phyloP scores from a whole-genome alignment of 92 coral and sea anemone genomes.

The Scolanthus callimorphus region DNA sequence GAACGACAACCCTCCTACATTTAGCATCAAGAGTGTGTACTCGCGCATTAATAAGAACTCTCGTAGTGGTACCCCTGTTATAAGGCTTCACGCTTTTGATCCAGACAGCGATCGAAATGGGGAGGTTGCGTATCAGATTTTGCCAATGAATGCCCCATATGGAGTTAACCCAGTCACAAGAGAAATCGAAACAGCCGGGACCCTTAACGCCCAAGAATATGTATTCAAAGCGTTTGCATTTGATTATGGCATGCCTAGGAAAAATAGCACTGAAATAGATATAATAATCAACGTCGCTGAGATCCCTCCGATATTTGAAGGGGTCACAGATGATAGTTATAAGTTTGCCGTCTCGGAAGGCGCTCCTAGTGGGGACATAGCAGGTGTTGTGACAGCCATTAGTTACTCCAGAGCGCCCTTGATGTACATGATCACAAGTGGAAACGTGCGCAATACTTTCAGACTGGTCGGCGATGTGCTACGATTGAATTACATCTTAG shows the following conservation, averaged over 20 bases:
- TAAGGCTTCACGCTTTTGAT: slow-evolving; percentile 39
- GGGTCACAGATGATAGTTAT: slow-evolving; percentile 40
- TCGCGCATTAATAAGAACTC: slow-evolving; percentile 53
- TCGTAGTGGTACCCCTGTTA: slow-evolving; percentile 47
- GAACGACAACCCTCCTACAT: slow-evolving; percentile 63
- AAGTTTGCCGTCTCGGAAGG: slow-evolving; percentile 54
- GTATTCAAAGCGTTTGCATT: slow-evolving; percentile 39
- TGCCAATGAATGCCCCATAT: slow-evolving; percentile 29
- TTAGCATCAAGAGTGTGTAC: slow-evolving; percentile 9
- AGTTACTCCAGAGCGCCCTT: slow-evolving; percentile 70
- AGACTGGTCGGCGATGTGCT: slow-evolving; percentile 58
- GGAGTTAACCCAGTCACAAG: slow-evolving; percentile 59
- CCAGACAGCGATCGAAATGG: slow-evolving; percentile 59
- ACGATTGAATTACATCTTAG: slow-evolving; percentile 48
- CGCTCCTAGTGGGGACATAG: slow-evolving; percentile 45
- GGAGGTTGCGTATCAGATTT: slow-evolving; percentile 49
- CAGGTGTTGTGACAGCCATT: slow-evolving; percentile 60
- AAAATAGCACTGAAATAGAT: slow-evolving; percentile 31
- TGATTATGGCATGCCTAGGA: slow-evolving; percentile 83
- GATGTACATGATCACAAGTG: slow-evolving; percentile 57
- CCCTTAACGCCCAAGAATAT: slow-evolving; percentile 39
- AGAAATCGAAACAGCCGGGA: slow-evolving; percentile 46
- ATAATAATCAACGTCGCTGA: slow-evolving; percentile 50
- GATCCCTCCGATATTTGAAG: slow-evolving; percentile 66
- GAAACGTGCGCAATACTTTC: slow-evolving; percentile 45